Evolutionary conservation across 2,888 invertebrate species (phyloP), one percentile per base, ranked within the genome.

Genomic region (Tanaodytes sp.): DNA sequence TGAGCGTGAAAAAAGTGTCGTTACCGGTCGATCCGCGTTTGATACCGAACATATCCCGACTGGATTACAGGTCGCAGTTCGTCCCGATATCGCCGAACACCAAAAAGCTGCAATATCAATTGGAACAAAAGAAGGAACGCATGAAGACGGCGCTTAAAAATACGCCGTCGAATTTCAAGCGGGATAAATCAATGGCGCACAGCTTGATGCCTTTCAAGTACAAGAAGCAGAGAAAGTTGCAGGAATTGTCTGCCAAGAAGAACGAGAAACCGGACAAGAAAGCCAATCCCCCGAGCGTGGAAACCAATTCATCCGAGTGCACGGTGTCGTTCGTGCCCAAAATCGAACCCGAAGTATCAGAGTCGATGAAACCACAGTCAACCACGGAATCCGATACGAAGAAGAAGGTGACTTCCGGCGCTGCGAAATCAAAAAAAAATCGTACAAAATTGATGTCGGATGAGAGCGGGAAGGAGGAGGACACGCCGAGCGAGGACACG

Each of bases 1-100:
- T 75, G 0, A 76, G 69, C 37, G 55, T 78, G 0, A 69, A 72
- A 27, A 68, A 72, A 18, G 48, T 78, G 0, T 48, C 61, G 0
- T 3, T 71, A 1, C 67, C 71, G 1, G n/a, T 67, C 1, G 59
- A 71, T 31, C 59, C 52, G 0, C 45, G 51, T 0, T 33, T 71
- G 15, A 63, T 69, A 8, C 66, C 73, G 2, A 66, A 57, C n/a
- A 71, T 71, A 31, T 64, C 67, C 0, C 43, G 45, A 1, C 16
- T 70, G 0, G 57, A 65, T 8, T 70, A 40, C 1, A 36, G 63
- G 15, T 39, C 58, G 1, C n/a, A 42, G 3, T 33, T 71, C 2
- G 2, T 11, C 1, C 43, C 39, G 0, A 6, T 63, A 0, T 48
- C 68, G 8, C 58, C 68, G 0, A 59, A 49, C 3, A 42, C 8